phyloP scores from a whole-genome alignment of 1,140 invertebrate genomes.

The Stegodyphus dumicola region DNA sequence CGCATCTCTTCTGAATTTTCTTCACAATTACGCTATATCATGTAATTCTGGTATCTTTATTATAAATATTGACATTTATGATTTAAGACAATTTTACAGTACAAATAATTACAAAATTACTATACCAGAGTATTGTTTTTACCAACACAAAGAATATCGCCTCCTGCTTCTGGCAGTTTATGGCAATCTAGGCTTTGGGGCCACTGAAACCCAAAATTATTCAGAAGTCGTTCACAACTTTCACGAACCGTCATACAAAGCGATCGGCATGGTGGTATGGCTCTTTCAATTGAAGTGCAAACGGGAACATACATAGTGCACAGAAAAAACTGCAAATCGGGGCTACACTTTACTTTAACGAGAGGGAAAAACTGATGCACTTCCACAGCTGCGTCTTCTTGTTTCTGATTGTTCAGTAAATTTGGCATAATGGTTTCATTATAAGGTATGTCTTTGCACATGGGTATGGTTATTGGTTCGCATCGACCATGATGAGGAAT shows the following conservation, averaged over 20 bases:
- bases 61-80: too few relatives aligned
- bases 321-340: constrained; percentile 93
- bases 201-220: constrained; percentile 93
- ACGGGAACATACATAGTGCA: constrained; percentile 96
- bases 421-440: constrained; percentile 98
- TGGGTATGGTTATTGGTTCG: constrained; percentile 84
- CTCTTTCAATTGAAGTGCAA: constrained; percentile 89
- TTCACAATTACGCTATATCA: too few relatives aligned
- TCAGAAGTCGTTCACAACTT: constrained; percentile 93
- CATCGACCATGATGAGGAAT: constrained; percentile 60
- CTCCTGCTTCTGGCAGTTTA: constrained; percentile 82
- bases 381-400: constrained; percentile 94
- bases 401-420: constrained; percentile 88
- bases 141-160: constrained; percentile 82
- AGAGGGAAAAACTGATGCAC: constrained; percentile 94
- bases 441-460: constrained; percentile 93
- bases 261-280: constrained; percentile 91
- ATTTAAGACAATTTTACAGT: too few relatives aligned
- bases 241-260: constrained; percentile 87
- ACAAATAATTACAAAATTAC: too few relatives aligned
- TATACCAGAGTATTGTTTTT: too few relatives aligned
- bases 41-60: too few relatives aligned
- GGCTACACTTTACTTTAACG: constrained; percentile 95
- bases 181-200: constrained; percentile 92
- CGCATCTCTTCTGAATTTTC: too few relatives aligned